Evolutionary conservation across 2,113 vertebrate genomes (phyloP).

Genomic region (Dipodomys spectabilis): DNA sequence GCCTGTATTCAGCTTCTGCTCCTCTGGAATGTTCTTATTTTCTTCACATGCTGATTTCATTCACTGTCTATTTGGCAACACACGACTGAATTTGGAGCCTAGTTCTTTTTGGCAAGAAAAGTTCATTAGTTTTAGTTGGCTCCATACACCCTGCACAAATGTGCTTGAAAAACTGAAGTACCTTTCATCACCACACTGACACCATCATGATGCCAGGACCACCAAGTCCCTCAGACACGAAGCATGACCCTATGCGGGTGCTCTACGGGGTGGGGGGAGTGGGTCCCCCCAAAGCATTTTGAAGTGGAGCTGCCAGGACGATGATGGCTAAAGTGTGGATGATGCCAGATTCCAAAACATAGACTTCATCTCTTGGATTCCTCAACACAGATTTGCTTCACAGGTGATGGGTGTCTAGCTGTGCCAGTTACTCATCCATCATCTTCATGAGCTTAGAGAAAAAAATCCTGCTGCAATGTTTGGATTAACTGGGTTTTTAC

Average conservation of each 20-base stretch:
- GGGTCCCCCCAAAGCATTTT: not conserved
- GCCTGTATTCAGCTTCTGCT: not conserved
- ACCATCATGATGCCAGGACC: not conserved
- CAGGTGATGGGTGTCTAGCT: not conserved
- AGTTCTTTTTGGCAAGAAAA: conserved; percentile 78
- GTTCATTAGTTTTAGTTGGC: conserved; percentile 80
- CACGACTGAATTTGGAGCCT: conserved; percentile 48
- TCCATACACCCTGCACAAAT: conserved; percentile 36
- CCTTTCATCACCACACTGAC: not conserved
- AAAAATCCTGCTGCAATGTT: not conserved
- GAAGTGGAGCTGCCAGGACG: not conserved
- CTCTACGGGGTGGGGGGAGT: not conserved
- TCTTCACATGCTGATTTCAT: conserved; percentile 64
- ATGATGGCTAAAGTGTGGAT: no score
- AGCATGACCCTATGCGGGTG: not conserved
- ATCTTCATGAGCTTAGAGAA: not conserved
- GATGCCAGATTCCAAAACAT: not conserved
- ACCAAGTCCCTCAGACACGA: not conserved
- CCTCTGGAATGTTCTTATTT: conserved; percentile 62
- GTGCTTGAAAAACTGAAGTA: not conserved
- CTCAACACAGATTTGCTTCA: not conserved
- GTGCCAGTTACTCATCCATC: not conserved
- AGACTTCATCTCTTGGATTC: not conserved
- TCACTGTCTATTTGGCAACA: conserved; percentile 75
- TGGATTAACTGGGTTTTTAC: not conserved